A percentile compares a stretch with the other conserved stretches of the same genome.
Evolutionary conservation across 2,797 vertebrate genomes (phyloP).

Genomic region (Eleutherodactylus coqui): DNA sequence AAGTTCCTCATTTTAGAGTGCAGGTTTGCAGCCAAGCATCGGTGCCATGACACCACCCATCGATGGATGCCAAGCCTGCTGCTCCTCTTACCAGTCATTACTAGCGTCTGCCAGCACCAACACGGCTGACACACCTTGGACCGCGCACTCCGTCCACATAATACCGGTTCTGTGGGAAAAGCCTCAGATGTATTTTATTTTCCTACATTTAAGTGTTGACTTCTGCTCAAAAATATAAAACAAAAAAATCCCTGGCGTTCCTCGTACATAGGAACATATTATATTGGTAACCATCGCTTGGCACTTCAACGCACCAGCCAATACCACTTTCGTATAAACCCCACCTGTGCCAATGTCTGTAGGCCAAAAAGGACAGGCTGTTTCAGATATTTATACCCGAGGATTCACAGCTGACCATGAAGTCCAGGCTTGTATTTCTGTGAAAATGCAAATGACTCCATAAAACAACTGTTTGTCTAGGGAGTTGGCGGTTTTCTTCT

Average conservation of each 20-base stretch:
- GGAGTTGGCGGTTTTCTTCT: background rate
- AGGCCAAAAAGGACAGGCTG: conserved; percentile 46
- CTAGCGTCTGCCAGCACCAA: conserved; percentile 39
- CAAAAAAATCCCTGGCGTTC: conserved; percentile 34
- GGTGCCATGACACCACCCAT: conserved; percentile 45
- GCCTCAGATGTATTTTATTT: conserved; percentile 48
- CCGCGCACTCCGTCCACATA: background rate
- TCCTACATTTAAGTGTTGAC: conserved; percentile 43
- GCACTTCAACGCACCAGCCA: background rate
- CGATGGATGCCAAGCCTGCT: conserved; percentile 11
- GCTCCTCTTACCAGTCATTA: conserved; percentile 33
- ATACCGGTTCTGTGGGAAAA: conserved; percentile 41
- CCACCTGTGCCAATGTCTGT: background rate
- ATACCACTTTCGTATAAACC: conserved; percentile 16
- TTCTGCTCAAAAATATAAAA: conserved; percentile 40
- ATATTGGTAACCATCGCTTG: conserved; percentile 29
- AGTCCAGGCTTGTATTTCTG: background rate
- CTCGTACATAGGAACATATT: conserved; percentile 37
- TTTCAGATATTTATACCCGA: conserved; percentile 37
- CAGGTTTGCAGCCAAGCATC: conserved; percentile 3
- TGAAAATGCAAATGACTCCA: background rate
- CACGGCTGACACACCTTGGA: conserved; percentile 40
- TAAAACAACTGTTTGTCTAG: background rate
- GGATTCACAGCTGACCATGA: background rate
- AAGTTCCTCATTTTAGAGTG: conserved; percentile 12